A percentile compares a stretch with the other conserved stretches of the same genome.
These are phyloP conservation scores for Molossus alvarezi DNA, from an alignment of 2,797 vertebrate genomes.

Conservation along the genomic window DNA sequence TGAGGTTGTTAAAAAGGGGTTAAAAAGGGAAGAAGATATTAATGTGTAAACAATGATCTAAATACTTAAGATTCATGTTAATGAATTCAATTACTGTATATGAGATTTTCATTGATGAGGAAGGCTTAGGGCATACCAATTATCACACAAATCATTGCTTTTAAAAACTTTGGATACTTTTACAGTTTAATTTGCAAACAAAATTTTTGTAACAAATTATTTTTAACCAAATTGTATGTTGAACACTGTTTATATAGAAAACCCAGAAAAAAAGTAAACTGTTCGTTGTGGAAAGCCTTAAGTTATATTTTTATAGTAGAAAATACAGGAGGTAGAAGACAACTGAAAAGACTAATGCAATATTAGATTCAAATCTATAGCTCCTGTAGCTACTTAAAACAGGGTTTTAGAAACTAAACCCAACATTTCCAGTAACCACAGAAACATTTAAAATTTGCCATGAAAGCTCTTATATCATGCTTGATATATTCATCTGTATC, in stretches of 20 bases:
- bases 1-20: conserved; percentile 59
- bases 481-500: conserved; percentile 89
- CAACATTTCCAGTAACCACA: conserved; percentile 91
- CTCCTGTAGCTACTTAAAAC: conserved; percentile 91
- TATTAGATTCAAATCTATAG: conserved; percentile 90
- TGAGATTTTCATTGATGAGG: background rate
- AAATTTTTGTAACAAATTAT: conserved; percentile 88
- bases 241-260: conserved; percentile 91
- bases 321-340: conserved; percentile 95
- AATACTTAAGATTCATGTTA: conserved; percentile 47
- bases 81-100: conserved; percentile 29
- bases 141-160: conserved; percentile 77
- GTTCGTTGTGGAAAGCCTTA: conserved; percentile 93
- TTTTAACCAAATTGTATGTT: conserved; percentile 88
- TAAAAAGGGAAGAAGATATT: conserved; percentile 66
- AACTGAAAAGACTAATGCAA: conserved; percentile 92
- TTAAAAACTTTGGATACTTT: conserved; percentile 84
- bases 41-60: conserved; percentile 65
- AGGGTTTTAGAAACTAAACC: conserved; percentile 91
- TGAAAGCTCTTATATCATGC: conserved; percentile 93
- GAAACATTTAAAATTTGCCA: conserved; percentile 91
- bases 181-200: conserved; percentile 91
- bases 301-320: conserved; percentile 94
- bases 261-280: conserved; percentile 91
- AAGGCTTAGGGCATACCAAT: conserved; percentile 69